Evolutionary conservation across 2,888 invertebrate species (phyloP), one percentile per base, ranked within the genome.

Genomic region (Crocallis elinguaria): DNA sequence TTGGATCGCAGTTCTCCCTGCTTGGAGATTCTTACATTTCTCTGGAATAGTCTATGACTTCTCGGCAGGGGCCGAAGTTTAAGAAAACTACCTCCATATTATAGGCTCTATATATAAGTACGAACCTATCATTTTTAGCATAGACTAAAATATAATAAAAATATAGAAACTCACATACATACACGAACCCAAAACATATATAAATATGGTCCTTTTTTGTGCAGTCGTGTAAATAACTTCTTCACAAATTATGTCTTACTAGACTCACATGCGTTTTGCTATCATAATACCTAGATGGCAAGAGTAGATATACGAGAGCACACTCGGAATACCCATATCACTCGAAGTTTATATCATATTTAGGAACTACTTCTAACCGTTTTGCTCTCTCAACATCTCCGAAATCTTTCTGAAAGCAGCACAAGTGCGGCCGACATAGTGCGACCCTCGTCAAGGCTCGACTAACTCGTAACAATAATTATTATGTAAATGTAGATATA

Each of bases 381-480:
- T 49, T 49, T 55, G 49, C 53, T 49, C 35, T 36, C 38, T 39
- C 41, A 19, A 42, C 44, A 43, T 59, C 57, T 60, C 48, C 21
- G 49, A 50, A 62, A 63, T 60, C 58, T 61, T 75, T 69, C 62
- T 63, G 63, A 67, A 67, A 63, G 63, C 67, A 67, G 62, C 74
- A 62, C 80, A 79, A 78, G 82, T 86, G 85, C 73, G 66, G 57
- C 66, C 61, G 82, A 79, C 82, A 66, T 71, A 62, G 64, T 63
- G 60, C 65, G 79, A 86, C 86, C 86, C 86, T 85, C 79, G 84
- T 86, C 86, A 86, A 35, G 41, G 49, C 55, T 58, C 62, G 60
- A 68, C 71, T 63, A 49, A 69, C 68, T 75, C 69, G 73, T 60
- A 60, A 58, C 62, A 58, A 60, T 79, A 77, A 79, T 79, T 77